phyloP scores from a whole-genome alignment of 2,888 invertebrate genomes.

The Oligia fasciuncula region DNA sequence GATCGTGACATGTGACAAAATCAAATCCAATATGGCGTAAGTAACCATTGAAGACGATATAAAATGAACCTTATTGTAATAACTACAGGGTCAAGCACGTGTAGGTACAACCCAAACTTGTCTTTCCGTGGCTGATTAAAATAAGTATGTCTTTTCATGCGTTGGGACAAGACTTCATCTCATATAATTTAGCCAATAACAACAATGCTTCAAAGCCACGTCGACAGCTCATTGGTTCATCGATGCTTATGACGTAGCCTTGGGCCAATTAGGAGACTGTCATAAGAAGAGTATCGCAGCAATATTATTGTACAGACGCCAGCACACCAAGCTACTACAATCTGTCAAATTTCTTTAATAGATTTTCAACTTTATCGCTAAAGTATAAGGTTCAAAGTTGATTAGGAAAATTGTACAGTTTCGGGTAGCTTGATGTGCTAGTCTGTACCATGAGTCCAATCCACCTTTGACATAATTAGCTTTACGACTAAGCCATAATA shows the following conservation, averaged over 20 bases:
- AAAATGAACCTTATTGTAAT: conserved; percentile 19
- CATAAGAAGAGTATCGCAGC: conserved; percentile 7
- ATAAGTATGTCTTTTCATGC: background rate
- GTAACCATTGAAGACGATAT: background rate
- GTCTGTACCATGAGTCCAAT: conserved; percentile 22
- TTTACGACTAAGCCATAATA: conserved; percentile 69
- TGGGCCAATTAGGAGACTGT: conserved; percentile 14
- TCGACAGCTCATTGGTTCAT: conserved; percentile 28
- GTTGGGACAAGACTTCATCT: background rate
- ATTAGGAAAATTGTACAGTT: too few relatives aligned
- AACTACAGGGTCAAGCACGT: conserved; percentile 14
- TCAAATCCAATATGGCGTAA: background rate
- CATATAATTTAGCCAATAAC: background rate
- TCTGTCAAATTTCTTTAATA: too few relatives aligned
- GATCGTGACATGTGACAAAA: background rate
- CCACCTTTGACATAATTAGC: conserved; percentile 60
- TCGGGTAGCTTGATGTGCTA: too few relatives aligned
- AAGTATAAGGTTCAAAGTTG: too few relatives aligned
- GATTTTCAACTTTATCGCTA: too few relatives aligned
- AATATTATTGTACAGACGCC: conserved; percentile 21
- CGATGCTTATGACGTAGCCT: conserved; percentile 10
- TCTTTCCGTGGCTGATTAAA: background rate
- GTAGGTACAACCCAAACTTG: conserved; percentile 26
- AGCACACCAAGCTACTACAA: too few relatives aligned
- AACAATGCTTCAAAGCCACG: background rate